Base-by-base conservation (phyloP, 2,113 vertebrate species). In the Phylloscopus trochilus region DNA sequence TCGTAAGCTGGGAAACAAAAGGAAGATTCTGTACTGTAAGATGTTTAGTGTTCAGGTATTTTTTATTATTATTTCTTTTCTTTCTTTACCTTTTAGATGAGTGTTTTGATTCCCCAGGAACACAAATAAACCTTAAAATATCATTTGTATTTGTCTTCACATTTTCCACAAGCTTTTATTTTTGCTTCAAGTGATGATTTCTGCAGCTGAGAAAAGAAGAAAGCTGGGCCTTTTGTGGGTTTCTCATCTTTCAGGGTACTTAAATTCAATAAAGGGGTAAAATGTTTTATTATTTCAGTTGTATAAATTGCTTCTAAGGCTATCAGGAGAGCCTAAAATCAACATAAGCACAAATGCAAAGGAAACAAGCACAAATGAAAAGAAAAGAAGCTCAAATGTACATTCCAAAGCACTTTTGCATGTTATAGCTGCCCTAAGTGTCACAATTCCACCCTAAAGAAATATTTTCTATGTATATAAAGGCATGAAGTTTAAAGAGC, bases 91-190 rank as follows among this genome's bases (percentile, higher is more conserved):
- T 95, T 72, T 31, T 41, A 41, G 5, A 16, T 87, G 39, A 44
- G 10, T 63, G 33, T 83, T 86, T 90, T 73, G 17, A 52, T 86
- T 92, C 28, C n/a, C 13, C 4, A 43, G 31, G 18, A 97, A 82
- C 31, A n/a, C 49, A 75, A 72, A 91, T 66, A 93, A 87, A 89
- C 30, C 31, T 91, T 37, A 73, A 53, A 26, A 60, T 69, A 82
- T 46, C 2, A 47, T 78, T 87, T 62, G 5, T 91, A 76, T 87
- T 49, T 46, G 19, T 49, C 44, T 86, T 92, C 7, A 2, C 16
- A 39, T 87, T 91, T 92, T 95, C 69, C 55, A 55, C n/a, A 66
- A 26, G 20, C 22, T 95, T 94, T 88, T 84, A 10, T 79, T 92
- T 92, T 89, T 87, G 37, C 31, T 56, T 76, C 22, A 64, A 89